phyloP scores from a whole-genome alignment of 2,113 vertebrate species.

The Mus pahari region DNA sequence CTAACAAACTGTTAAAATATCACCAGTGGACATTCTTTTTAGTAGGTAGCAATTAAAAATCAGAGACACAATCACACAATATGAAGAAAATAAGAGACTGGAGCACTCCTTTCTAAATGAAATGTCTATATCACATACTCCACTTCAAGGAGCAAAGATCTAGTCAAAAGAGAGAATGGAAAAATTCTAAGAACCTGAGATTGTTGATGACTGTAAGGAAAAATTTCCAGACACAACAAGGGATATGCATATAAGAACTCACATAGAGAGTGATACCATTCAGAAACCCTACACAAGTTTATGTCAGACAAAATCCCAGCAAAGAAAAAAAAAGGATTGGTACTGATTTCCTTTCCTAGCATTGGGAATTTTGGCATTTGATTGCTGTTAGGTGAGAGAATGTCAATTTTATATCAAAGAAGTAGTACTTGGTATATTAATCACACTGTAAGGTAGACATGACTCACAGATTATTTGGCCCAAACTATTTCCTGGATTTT shows the following conservation, averaged over 20 bases:
- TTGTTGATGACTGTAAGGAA: not conserved
- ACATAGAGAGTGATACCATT: not conserved
- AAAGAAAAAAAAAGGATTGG: too few species aligned
- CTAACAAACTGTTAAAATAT: not conserved
- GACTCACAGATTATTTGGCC: not conserved
- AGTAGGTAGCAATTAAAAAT: not conserved
- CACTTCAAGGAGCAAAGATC: not conserved
- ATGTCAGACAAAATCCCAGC: not conserved
- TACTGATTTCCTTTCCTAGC: not conserved
- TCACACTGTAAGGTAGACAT: not conserved
- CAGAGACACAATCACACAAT: not conserved
- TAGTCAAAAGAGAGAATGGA: not conserved
- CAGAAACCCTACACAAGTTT: not conserved
- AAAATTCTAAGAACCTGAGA: not conserved
- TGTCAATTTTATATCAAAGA: not conserved
- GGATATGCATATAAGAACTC: not conserved
- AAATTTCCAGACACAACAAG: not conserved
- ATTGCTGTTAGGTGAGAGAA: not conserved
- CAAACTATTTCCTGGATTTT: not conserved
- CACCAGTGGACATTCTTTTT: not conserved
- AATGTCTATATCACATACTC: not conserved
- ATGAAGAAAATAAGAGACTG: not conserved
- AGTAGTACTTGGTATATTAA: not conserved
- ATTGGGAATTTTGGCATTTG: not conserved
- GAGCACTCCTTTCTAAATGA: not conserved